These are phyloP conservation scores for Coptodon rendalli DNA, from an alignment of 2,113 vertebrate species.

Conservation along the genomic window DNA sequence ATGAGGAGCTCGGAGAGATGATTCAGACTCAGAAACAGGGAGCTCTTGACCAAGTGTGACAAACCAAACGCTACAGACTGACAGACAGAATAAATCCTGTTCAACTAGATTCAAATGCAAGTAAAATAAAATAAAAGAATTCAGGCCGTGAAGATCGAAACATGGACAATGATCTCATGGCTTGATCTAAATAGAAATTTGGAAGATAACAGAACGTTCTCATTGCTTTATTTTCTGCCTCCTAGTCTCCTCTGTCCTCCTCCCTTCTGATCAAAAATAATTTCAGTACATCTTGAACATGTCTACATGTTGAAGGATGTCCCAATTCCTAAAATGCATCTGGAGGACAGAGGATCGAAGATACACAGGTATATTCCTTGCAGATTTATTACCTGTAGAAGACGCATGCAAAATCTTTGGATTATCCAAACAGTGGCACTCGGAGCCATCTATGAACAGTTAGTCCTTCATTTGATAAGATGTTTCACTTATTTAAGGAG, in stretches of 20 bases:
- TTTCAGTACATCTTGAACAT: not conserved
- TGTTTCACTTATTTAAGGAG: not conserved
- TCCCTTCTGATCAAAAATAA: not conserved
- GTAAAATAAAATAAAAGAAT: not conserved
- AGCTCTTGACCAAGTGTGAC: not conserved
- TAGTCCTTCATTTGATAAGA: not conserved
- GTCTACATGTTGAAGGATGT: rapidly evolving
- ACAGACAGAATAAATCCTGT: not conserved
- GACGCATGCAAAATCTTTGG: not conserved
- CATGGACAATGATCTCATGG: not conserved
- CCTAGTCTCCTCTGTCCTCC: not conserved
- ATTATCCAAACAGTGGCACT: not conserved
- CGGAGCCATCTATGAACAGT: not conserved
- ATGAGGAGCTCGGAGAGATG: not conserved
- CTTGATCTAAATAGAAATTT: not conserved
- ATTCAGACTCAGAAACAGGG: not conserved
- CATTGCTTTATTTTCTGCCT: not conserved
- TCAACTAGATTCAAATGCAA: not conserved
- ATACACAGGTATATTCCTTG: not conserved
- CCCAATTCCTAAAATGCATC: not conserved
- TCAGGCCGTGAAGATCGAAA: not conserved
- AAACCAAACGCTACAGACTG: not conserved
- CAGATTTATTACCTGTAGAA: not conserved
- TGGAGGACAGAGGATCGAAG: rapidly evolving
- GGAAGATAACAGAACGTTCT: rapidly evolving